Conservation (phyloP, 2,113 vertebrate species). For the Tichodroma muraria region DNA sequence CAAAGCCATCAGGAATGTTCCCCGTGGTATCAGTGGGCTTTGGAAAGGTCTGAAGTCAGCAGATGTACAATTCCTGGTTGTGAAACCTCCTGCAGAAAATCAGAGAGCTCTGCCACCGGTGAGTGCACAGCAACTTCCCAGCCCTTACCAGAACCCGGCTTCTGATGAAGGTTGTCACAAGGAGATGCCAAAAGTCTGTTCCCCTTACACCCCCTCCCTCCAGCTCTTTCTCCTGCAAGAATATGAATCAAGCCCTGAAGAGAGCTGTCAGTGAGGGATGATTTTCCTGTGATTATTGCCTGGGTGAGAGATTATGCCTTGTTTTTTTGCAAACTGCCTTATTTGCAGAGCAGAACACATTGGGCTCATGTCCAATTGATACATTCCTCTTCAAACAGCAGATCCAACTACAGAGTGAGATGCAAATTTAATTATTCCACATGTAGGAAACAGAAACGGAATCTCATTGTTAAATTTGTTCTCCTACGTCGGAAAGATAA, state of each 20-base stretch:
- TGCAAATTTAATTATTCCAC: constrained; percentile 80
- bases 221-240: constrained; percentile 33
- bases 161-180: background rate
- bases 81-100: background rate
- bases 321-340: constrained; percentile 58
- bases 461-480: constrained; percentile 79
- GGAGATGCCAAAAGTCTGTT: constrained; percentile 36
- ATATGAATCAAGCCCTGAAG: constrained; percentile 66
- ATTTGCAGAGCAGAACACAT: constrained; percentile 67
- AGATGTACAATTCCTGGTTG: background rate
- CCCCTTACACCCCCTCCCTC: background rate
- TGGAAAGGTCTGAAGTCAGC: background rate
- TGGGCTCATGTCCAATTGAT: constrained; percentile 74
- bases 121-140: background rate
- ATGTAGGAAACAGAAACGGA: constrained; percentile 72
- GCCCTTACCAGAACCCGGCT: background rate
- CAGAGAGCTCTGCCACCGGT: background rate
- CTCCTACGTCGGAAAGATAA: constrained; percentile 66
- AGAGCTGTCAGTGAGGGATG: constrained; percentile 63
- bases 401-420: constrained; percentile 62
- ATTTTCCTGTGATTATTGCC: constrained; percentile 70
- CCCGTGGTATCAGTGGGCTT: background rate
- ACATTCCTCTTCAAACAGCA: constrained; percentile 70
- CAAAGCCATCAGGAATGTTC: background rate
- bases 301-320: constrained; percentile 57